Base-by-base conservation (phyloP, 1,140 invertebrate genomes). In the Lanistes nyassanus region DNA sequence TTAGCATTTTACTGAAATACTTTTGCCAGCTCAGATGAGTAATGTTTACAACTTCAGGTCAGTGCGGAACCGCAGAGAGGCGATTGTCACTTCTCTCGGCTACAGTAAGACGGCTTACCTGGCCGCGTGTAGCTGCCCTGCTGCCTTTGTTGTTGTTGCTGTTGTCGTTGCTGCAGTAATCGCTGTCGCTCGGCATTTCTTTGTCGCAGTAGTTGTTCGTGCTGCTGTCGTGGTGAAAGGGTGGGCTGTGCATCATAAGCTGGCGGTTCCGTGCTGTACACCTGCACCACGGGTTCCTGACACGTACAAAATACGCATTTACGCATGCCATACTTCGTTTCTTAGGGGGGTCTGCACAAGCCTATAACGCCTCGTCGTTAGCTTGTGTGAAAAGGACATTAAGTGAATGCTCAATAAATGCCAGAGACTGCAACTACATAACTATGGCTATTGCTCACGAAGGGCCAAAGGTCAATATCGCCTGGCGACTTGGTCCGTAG, bases 221-320 rank as follows among this genome's bases (percentile, higher is more conserved):
- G 29, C 56, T 60, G n/a, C 56, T 60, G 56, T 1, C 56, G 67
- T 1, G 42, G 42, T 9, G 42, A 47, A 16, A 47, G 42, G n/a
- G 67, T 51, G 4, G 67, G 1, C 39, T 69, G 47, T 4, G 67
- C 21, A 42, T 47, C 31, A 7, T 47, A 16, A 29, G 34, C 47
- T 39, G 67, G 67, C 23, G 19, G 23, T 21, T 69, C 67, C 21
- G 39, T 69, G 67, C 39, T 39, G 19, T 29, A 53, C 26, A 69
- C 67, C 67, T 47, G 21, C 19, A 69, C 67, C 67, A 69, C 2
- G 4, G 67, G 42, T 29, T 69, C 42, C 26, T 69, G 67, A 31
- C 3, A 66, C 16, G 31, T 21, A 29, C 9, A 9, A 62, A 62
- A 62, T 29, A 9, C 26, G 11, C 11, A 62, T 11, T n/a, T n/a